phyloP scores from a whole-genome alignment of 1,140 invertebrate genomes.

The Aphidius ervi region DNA sequence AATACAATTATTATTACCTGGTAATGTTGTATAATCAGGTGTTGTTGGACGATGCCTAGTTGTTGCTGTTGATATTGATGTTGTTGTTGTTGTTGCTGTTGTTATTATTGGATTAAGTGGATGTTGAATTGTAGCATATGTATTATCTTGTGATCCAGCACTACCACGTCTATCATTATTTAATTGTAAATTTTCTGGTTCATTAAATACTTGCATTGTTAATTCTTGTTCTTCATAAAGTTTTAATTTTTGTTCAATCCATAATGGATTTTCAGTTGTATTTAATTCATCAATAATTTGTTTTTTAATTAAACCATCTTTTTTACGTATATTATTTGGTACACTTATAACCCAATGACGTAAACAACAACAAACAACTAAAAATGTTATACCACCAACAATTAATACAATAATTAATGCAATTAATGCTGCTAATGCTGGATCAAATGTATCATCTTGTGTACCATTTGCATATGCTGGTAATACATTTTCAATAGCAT shows the following conservation, averaged over 20 bases:
- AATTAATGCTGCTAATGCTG: constrained; percentile 78
- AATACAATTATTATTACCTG: constrained; percentile 53
- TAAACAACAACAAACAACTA: constrained; percentile 83
- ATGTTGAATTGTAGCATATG: constrained; percentile 82
- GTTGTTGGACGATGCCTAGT: constrained; percentile 55
- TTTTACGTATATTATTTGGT: constrained; percentile 65
- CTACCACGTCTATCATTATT: constrained; percentile 53
- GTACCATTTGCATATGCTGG: constrained; percentile 52
- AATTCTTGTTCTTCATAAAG: constrained; percentile 89
- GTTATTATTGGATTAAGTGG: too few species aligned
- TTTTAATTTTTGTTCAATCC: constrained; percentile 90
- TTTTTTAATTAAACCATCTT: constrained; percentile 77
- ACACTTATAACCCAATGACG: constrained; percentile 74
- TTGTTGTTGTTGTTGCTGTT: too few species aligned
- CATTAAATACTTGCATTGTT: constrained; percentile 87
- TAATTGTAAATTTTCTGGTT: constrained; percentile 60
- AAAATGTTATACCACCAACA: constrained; percentile 81
- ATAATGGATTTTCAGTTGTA: constrained; percentile 87
- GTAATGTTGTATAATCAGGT: constrained; percentile 70
- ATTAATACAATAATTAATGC: constrained; percentile 81
- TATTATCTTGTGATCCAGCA: constrained; percentile 67
- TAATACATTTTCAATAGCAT: constrained; percentile 81
- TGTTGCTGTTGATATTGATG: constrained; percentile 30
- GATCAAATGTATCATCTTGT: constrained; percentile 73
- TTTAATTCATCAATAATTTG: constrained; percentile 79